These are phyloP conservation scores for Cheumatopsyche charites DNA, from an alignment of 1,140 invertebrate species.

Conservation along the genomic window DNA sequence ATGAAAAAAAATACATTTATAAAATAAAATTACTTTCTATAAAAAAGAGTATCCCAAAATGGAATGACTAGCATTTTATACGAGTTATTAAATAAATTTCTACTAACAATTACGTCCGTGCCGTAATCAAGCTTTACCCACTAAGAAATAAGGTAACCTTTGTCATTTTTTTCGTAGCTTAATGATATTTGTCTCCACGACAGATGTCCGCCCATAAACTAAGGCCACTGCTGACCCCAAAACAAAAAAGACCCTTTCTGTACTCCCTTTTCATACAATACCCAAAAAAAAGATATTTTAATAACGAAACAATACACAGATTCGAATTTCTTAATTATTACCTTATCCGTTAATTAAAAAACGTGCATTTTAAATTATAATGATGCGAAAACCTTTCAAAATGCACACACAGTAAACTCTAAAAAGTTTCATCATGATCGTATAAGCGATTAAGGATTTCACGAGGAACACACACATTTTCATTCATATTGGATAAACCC, in stretches of 20 bases:
- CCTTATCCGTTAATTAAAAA: too few relatives aligned
- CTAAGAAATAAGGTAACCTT: neutral
- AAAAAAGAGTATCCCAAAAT: neutral
- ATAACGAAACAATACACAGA: neutral
- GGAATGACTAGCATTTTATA: neutral
- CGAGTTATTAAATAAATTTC: neutral
- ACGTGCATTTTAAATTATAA: too few relatives aligned
- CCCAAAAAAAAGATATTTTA: neutral
- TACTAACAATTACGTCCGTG: too few relatives aligned
- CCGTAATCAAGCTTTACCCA: too few relatives aligned
- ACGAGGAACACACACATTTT: too few relatives aligned
- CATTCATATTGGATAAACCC: too few relatives aligned
- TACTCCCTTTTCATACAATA: too few relatives aligned
- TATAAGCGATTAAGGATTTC: too few relatives aligned
- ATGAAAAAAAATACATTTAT: neutral
- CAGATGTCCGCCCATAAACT: constrained; percentile 30
- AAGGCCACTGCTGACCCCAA: constrained; percentile 2
- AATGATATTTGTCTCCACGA: constrained; percentile 29
- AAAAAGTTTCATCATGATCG: too few relatives aligned
- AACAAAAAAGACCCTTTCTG: constrained; percentile 2
- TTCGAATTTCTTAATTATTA: too few relatives aligned
- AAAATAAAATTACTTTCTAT: neutral
- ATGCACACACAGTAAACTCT: too few relatives aligned
- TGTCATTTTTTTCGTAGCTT: constrained; percentile 16
- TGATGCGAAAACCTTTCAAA: too few relatives aligned